phyloP scores from a whole-genome alignment of 2,113 vertebrate species.

The Psophia crepitans region DNA sequence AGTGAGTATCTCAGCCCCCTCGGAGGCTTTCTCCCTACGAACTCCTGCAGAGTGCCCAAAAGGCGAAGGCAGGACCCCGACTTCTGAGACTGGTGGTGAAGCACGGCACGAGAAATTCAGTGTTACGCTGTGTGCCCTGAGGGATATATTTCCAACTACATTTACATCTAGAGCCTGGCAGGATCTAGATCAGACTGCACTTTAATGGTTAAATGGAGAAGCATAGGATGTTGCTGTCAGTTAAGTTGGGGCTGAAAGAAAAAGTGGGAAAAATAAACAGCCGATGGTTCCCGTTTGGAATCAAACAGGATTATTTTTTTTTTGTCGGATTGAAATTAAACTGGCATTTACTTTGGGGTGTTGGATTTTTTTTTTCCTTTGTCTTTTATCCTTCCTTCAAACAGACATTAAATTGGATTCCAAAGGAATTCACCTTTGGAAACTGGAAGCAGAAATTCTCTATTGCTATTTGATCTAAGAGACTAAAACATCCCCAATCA shows the following conservation, averaged over 20 bases:
- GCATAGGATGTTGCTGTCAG: background rate
- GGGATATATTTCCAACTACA: background rate
- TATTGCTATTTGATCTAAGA: background rate
- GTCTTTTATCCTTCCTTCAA: background rate
- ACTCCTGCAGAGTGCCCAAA: background rate
- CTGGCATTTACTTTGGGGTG: background rate
- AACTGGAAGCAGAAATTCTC: background rate
- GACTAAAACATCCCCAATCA: background rate
- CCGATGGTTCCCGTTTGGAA: background rate
- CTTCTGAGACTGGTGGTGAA: background rate
- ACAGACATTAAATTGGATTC: background rate
- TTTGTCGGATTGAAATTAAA: background rate
- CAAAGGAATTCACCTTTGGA: background rate
- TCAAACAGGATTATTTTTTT: background rate
- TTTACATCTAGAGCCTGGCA: background rate
- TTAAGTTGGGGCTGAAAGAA: background rate
- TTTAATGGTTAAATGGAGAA: background rate
- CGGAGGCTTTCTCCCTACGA: background rate
- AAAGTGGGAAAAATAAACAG: background rate
- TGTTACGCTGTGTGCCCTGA: background rate
- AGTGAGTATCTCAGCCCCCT: background rate
- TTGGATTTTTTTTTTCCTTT: background rate
- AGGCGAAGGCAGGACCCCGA: background rate
- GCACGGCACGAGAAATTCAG: background rate
- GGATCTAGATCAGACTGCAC: background rate